Base-by-base conservation (phyloP, 2,797 vertebrate species). In the Bovichtus variegatus region DNA sequence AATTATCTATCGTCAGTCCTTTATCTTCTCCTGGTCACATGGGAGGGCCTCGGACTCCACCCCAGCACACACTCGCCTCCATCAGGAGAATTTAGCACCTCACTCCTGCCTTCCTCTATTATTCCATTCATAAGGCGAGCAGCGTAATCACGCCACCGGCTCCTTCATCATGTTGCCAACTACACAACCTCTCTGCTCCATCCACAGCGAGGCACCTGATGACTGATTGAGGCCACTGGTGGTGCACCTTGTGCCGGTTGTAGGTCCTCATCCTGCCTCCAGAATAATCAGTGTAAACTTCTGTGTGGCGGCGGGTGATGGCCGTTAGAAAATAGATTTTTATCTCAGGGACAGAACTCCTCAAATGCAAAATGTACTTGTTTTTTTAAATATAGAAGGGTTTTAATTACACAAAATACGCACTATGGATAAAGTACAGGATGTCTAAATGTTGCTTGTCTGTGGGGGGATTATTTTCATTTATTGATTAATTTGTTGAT, bases 1-100 rank as follows among this genome's bases (percentile, higher is more conserved):
- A 92, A 95, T 95, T 92, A 94, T 93, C 91, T 80, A 74, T 87
- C 86, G 87, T 85, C 79, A 83, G 80, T 79, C 71, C 61, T 94
- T 93, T 85, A 93, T 94, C 90, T 91, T 81, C 76, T 59, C 36
- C 41, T 3, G n/a, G 86, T 87, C 76, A 75, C 89, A 79, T 73
- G 77, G 88, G 82, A 86, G 68, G 82, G 44, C 50, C 38, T 50
- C 2, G 1, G 49, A 80, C 86, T 75, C 81, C 79, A 51, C 88
- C 86, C 79, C 54, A 31, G 58, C 71, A 4, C 81, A 23, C 69
- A 21, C 67, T 61, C 41, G 29, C 76, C 86, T 83, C 73, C 83
- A 82, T 82, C 84, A 85, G 86, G 77, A 83, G 85, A 75, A 90
- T 89, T 87, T 83, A 89, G 78, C 87, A 59, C 87, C 82, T 40